Evolutionary conservation across 1,140 invertebrate genomes (phyloP).

Genomic region (Drosophila teissieri): DNA sequence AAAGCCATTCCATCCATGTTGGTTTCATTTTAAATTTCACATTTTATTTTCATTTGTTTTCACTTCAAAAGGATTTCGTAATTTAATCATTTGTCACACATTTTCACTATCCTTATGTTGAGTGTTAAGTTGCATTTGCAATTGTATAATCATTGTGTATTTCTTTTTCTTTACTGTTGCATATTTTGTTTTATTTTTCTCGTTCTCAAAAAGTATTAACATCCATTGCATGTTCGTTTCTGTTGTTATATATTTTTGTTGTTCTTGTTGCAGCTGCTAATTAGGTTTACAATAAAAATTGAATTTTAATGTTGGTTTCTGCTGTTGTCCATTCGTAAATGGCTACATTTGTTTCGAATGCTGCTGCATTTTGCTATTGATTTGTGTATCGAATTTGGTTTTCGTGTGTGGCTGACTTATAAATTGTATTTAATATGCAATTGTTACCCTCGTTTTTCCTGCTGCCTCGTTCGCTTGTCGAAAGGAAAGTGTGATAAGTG

Average conservation of each 20-base stretch:
- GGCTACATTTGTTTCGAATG: conserved; percentile 46
- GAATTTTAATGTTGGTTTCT: conserved; percentile 54
- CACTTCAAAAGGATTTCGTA: conserved; percentile 82
- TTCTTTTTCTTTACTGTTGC: conserved; percentile 48
- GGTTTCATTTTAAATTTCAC: conserved; percentile 67
- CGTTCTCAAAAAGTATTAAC: conserved; percentile 76
- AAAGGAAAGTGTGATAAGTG: conserved; percentile 60
- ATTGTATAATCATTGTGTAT: conserved; percentile 74
- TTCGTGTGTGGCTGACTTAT: conserved; percentile 29
- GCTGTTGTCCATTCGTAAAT: conserved; percentile 8
- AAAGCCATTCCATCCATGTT: background rate
- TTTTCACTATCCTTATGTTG: conserved; percentile 79
- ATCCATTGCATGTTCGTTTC: conserved; percentile 65
- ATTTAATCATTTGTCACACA: conserved; percentile 80
- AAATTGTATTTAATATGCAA: conserved; percentile 44
- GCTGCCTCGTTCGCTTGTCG: conserved; percentile 37
- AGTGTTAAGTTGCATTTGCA: conserved; percentile 78
- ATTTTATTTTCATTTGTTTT: conserved; percentile 82
- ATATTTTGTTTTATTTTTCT: conserved; percentile 43
- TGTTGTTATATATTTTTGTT: conserved; percentile 30
- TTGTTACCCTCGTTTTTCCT: conserved; percentile 29
- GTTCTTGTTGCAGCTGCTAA: conserved; percentile 72
- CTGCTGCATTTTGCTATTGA: conserved; percentile 55
- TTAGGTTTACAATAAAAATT: conserved; percentile 77
- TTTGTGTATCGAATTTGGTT: conserved; percentile 30